Percentiles rank a stretch among this genome's conserved stretches.
These are phyloP conservation scores for Tor tambroides DNA, from an alignment of 2,113 vertebrate species.

Conservation along the genomic window DNA sequence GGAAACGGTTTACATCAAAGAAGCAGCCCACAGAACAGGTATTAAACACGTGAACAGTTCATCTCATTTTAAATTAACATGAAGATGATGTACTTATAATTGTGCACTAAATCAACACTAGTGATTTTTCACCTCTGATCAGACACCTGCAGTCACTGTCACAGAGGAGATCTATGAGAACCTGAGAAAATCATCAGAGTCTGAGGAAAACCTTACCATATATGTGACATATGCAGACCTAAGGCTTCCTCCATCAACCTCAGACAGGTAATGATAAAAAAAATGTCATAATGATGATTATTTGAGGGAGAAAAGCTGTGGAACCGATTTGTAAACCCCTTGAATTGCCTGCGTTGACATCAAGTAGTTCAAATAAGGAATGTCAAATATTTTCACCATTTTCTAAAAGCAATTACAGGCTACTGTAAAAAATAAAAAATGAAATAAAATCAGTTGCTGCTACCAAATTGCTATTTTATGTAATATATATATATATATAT, in stretches of 20 bases:
- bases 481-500: too few species aligned
- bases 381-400: too few species aligned
- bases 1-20: not conserved
- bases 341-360: not conserved
- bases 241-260: not conserved
- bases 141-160: not conserved
- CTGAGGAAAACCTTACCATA: not conserved
- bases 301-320: not conserved
- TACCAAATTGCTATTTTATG: too few species aligned
- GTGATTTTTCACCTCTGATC: not conserved
- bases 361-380: too few species aligned
- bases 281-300: not conserved
- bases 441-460: too few species aligned
- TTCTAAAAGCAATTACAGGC: too few species aligned
- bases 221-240: not conserved
- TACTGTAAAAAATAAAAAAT: too few species aligned
- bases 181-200: not conserved
- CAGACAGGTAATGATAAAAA: slow-evolving; percentile 32
- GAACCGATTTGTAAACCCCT: not conserved
- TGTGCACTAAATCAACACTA: not conserved
- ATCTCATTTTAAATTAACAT: not conserved
- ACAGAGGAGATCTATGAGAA: slow-evolving; percentile 24
- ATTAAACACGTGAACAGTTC: not conserved
- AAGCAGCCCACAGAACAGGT: not conserved
- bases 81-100: not conserved